phyloP scores from a whole-genome alignment of 1,140 invertebrate genomes.

The Ladona fulva region DNA sequence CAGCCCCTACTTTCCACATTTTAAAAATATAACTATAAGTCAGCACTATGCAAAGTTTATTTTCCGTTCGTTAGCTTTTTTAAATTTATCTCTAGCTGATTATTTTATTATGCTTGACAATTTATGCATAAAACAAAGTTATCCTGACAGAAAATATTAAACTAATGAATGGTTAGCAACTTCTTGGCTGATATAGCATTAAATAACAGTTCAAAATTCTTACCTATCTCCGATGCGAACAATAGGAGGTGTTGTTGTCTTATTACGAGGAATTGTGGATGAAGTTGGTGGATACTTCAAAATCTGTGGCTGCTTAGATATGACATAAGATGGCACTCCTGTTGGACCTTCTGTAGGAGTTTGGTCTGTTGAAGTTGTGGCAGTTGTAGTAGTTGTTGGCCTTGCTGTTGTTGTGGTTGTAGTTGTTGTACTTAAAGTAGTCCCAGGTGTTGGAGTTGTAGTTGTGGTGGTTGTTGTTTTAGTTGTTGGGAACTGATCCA shows the following conservation, averaged over 20 bases:
- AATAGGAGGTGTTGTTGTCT: conserved; percentile 18
- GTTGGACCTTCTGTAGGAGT: conserved; percentile 25
- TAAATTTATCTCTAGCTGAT: too few relatives aligned
- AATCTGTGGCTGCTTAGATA: conserved; percentile 1
- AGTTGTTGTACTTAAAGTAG: conserved; percentile 31
- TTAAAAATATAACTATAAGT: too few relatives aligned
- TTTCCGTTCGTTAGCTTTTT: too few relatives aligned
- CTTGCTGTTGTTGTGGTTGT: conserved; percentile 31
- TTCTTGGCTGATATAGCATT: too few relatives aligned
- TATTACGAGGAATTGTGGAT: conserved; percentile 11
- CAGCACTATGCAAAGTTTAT: too few relatives aligned
- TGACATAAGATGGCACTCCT: background rate
- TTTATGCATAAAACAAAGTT: too few relatives aligned
- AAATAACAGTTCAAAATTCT: background rate
- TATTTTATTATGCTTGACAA: too few relatives aligned
- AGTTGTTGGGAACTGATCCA: conserved; percentile 22
- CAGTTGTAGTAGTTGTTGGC: conserved; percentile 28
- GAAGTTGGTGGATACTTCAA: background rate
- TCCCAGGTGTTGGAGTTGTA: conserved; percentile 22
- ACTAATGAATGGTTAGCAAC: too few relatives aligned
- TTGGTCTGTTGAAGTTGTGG: conserved; percentile 30
- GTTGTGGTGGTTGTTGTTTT: conserved; percentile 27
- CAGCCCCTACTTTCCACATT: too few relatives aligned
- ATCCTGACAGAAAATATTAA: too few relatives aligned
- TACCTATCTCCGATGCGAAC: background rate